These are phyloP conservation scores for Cyphomyrmex costatus DNA, from an alignment of 1,140 invertebrate genomes.

Conservation along the genomic window DNA sequence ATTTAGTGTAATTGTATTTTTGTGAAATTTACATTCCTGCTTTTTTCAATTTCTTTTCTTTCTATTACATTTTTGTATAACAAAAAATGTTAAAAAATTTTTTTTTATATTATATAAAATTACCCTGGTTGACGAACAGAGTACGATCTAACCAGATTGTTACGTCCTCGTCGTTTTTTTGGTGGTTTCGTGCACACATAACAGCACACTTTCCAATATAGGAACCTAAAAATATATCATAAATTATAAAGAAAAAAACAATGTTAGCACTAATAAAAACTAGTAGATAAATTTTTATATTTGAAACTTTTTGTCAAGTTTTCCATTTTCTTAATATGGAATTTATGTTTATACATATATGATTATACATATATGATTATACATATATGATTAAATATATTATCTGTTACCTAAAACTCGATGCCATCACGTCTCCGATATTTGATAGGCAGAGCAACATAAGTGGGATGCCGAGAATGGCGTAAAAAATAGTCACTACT, in stretches of 20 bases:
- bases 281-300: not conserved
- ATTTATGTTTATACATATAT: not conserved
- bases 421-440: constrained; percentile 98
- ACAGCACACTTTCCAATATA: constrained; percentile 96
- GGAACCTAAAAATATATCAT: constrained; percentile 88
- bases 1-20: not conserved
- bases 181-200: constrained; percentile 94
- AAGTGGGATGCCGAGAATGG: constrained; percentile 97
- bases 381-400: constrained; percentile 5
- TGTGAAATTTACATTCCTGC: not conserved
- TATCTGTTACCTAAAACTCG: constrained; percentile 92
- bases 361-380: no score
- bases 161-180: constrained; percentile 87
- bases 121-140: constrained; percentile 83
- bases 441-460: constrained; percentile 98
- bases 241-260: not conserved
- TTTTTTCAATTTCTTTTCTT: not conserved
- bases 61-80: not conserved
- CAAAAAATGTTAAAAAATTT: not conserved
- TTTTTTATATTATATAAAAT: constrained; percentile 45
- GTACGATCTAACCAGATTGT: constrained; percentile 77
- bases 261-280: constrained; percentile 11
- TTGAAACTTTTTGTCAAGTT: not conserved
- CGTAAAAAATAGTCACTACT: constrained; percentile 98
- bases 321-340: constrained; percentile 10